Base-by-base conservation (phyloP, 1,140 invertebrate species). In the Oedothorax gibbosus region DNA sequence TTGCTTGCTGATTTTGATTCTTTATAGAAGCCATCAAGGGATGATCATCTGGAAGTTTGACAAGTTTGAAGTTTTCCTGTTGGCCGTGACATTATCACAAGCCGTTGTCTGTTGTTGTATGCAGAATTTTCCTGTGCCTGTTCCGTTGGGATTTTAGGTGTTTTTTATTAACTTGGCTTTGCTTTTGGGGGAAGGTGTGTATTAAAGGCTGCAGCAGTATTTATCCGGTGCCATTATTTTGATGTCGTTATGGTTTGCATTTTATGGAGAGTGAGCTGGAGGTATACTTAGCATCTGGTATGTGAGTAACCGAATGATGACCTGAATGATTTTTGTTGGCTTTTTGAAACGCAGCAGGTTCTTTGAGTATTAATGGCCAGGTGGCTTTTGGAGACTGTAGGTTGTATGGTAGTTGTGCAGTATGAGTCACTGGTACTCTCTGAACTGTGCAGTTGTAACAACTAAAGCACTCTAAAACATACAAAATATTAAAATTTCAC, bases 61-160 rank as follows among this genome's bases (percentile, higher is more conserved):
- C 75, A 51, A 83, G 56, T 50, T 83, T 83, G 21, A 50, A 83
- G n/a, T 57, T 75, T 20, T 83, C 75, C 8, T 83, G 69, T 35
- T 75, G 21, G 5, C 81, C 81, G 68, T 83, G n/a, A n/a, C n/a
- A n/a, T n/a, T n/a, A n/a, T n/a, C n/a, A n/a, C n/a, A n/a, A n/a
- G n/a, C 81, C 35, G 81, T 69, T 49, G 81, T 83, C 14, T 65
- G 69, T 35, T 83, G 81, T n/a, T 83, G 81, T 35, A 83, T 21
- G 15, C 65, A 11, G 12, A 66, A n/a, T n/a, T 65, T 66, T 83
- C 81, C 50, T 83, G 71, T 21, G 51, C n/a, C n/a, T n/a, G 62
- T 75, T 14, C 18, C 11, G 54, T 20, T 11, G 21, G 64, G 35
- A n/a, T 8, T n/a, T 18, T 56, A n/a, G n/a, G n/a, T n/a, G n/a